Evolutionary conservation across 2,113 vertebrate genomes (phyloP).

Genomic region (Anser cygnoides): DNA sequence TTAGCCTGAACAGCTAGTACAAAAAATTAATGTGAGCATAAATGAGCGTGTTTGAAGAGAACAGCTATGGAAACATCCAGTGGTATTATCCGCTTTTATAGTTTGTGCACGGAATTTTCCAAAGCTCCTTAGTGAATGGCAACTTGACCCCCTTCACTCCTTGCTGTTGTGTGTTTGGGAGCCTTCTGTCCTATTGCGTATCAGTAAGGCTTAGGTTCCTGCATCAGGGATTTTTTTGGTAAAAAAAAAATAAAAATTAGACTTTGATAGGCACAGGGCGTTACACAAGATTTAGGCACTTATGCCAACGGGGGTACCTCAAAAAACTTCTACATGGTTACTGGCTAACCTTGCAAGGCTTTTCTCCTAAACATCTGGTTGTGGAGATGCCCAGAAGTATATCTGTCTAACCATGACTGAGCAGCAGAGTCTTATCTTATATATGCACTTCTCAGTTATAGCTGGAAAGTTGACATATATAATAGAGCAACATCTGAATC

Average conservation of each 20-base stretch:
- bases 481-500: background rate
- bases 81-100: background rate
- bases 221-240: background rate
- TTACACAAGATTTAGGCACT: background rate
- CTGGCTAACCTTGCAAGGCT: background rate
- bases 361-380: background rate
- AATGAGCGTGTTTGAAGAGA: background rate
- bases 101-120: background rate
- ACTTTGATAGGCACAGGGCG: background rate
- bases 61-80: background rate
- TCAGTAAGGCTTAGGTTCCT: background rate
- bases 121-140: background rate
- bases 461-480: background rate
- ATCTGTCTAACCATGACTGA: background rate
- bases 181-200: background rate
- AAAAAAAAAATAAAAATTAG: background rate
- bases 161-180: background rate
- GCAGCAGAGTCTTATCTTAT: background rate
- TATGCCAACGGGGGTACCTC: background rate
- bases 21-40: background rate
- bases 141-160: background rate
- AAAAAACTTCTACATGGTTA: background rate
- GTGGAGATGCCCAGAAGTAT: background rate
- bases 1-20: background rate
- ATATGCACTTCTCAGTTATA: background rate